phyloP scores from a whole-genome alignment of 2,888 invertebrate genomes.

The Kryphioiulus occultus region DNA sequence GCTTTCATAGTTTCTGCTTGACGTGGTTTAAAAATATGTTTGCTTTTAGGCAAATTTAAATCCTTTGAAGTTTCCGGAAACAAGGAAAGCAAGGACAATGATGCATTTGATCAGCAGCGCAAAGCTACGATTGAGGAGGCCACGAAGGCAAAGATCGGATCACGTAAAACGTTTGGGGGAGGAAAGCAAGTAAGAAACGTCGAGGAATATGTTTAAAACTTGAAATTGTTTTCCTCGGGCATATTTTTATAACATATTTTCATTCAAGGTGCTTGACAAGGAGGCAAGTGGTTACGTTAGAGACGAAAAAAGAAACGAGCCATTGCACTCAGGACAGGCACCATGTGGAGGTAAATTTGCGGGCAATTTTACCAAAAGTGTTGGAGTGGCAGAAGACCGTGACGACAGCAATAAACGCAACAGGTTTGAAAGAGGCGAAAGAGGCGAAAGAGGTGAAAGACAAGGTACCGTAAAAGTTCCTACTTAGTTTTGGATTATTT shows the following conservation, averaged over 20 bases:
- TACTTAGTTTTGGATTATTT: not conserved
- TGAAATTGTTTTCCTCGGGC: not conserved
- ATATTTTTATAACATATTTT: not conserved
- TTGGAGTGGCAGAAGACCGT: not conserved
- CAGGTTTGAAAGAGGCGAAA: not conserved
- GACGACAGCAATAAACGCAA: not conserved
- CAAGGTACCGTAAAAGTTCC: not conserved
- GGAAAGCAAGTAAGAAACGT: constrained; percentile 58
- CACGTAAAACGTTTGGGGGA: constrained; percentile 60
- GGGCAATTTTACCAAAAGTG: not conserved
- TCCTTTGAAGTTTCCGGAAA: constrained; percentile 63
- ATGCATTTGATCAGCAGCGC: constrained; percentile 87
- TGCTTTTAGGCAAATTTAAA: constrained; percentile 60
- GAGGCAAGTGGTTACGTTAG: not conserved
- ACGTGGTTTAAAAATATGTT: not conserved
- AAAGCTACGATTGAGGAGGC: constrained; percentile 90
- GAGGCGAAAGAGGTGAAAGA: not conserved
- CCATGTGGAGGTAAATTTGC: not conserved
- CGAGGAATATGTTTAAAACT: not conserved
- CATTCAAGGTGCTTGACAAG: not conserved
- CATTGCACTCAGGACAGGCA: not conserved
- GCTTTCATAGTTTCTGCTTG: not conserved
- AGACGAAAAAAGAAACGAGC: not conserved
- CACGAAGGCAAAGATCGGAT: constrained; percentile 67
- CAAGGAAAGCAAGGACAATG: constrained; percentile 72